Percentiles rank a stretch among this genome's conserved stretches.
phyloP scores from a whole-genome alignment of 2,888 invertebrate genomes.

The Cyclophora albipunctata region DNA sequence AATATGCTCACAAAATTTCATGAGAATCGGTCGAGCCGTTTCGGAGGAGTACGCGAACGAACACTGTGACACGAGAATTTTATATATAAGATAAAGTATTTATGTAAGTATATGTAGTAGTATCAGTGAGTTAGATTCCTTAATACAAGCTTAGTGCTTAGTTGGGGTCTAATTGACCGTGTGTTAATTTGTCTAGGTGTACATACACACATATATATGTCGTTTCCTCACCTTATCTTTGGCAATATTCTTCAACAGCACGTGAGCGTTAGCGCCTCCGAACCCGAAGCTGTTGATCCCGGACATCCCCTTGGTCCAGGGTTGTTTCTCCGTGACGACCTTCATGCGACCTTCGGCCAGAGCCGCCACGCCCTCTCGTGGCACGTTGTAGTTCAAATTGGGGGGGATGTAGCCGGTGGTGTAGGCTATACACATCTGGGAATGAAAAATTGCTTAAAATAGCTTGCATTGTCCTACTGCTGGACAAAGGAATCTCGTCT shows the following conservation, averaged over 20 bases:
- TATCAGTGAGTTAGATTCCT: too few species aligned
- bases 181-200: too few species aligned
- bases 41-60: too few species aligned
- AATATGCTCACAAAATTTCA: too few species aligned
- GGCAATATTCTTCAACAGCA: constrained; percentile 76
- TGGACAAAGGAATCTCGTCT: too few species aligned
- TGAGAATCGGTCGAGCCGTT: too few species aligned
- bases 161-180: too few species aligned
- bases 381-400: constrained; percentile 84
- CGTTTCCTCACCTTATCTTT: constrained; percentile 66
- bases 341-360: constrained; percentile 77
- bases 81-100: too few species aligned
- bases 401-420: constrained; percentile 87
- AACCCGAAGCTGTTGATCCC: constrained; percentile 96
- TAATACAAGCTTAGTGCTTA: too few species aligned
- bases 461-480: background rate
- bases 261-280: constrained; percentile 90
- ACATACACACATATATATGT: too few species aligned
- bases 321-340: constrained; percentile 83
- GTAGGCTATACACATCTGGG: constrained; percentile 83
- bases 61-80: too few species aligned
- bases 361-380: constrained; percentile 77
- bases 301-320: constrained; percentile 83
- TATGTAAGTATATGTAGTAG: too few species aligned
- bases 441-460: constrained; percentile 12